A percentile compares a stretch with the other conserved stretches of the same genome.
Evolutionary conservation across 2,888 invertebrate species (phyloP).

Genomic region (Oxycera nigricornis): DNA sequence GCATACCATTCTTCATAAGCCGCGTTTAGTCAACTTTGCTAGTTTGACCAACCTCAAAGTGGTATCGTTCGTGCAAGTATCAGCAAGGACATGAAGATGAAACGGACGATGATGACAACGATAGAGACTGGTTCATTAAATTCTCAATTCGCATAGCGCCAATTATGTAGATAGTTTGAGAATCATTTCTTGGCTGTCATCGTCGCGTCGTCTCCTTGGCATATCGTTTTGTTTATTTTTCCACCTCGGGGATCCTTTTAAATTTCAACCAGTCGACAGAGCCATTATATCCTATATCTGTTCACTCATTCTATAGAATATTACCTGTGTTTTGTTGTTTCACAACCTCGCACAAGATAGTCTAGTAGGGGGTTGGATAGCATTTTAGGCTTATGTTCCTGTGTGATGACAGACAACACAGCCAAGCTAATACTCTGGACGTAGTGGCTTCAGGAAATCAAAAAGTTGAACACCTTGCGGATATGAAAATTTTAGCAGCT

Average conservation of each 20-base stretch:
- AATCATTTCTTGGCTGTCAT: background rate
- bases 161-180: conserved; percentile 17
- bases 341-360: background rate
- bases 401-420: background rate
- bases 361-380: background rate
- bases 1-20: background rate
- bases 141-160: conserved; percentile 18
- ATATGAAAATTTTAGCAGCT: background rate
- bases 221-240: background rate
- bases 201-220: background rate
- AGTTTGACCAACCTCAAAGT: background rate
- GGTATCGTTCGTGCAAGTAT: background rate
- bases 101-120: background rate
- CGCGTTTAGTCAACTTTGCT: background rate
- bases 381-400: background rate
- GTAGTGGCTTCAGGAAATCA: background rate
- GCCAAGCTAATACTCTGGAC: background rate
- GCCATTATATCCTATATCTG: background rate
- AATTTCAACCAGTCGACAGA: background rate
- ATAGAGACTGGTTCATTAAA: conserved; percentile 3
- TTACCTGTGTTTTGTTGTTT: background rate
- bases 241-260: background rate
- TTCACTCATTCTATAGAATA: background rate
- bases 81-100: background rate
- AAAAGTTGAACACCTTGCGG: conserved; percentile 1